Conservation (phyloP, 2,797 vertebrate species). For the Staurois parvus region DNA sequence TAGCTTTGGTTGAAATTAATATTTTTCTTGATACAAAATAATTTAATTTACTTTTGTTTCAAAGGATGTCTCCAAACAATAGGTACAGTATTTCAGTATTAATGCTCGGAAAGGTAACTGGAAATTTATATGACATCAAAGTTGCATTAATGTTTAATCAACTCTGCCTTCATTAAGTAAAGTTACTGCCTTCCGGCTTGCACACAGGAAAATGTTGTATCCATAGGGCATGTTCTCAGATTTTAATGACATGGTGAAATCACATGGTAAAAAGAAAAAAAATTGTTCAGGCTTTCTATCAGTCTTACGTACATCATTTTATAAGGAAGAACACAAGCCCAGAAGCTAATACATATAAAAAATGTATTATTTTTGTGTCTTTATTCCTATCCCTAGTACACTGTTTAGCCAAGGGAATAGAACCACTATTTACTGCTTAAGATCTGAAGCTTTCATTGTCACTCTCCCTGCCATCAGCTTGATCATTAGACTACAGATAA, state of each 20-base stretch:
- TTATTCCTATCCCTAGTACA: neutral
- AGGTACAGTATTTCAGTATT: neutral
- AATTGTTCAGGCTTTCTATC: too few relatives aligned
- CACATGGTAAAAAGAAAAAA: neutral
- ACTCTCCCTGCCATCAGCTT: neutral
- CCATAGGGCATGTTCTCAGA: neutral
- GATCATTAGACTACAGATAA: too few relatives aligned
- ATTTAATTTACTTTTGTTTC: neutral
- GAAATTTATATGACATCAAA: neutral
- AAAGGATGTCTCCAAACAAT: neutral
- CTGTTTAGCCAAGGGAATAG: neutral
- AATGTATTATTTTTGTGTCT: neutral
- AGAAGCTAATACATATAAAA: too few relatives aligned
- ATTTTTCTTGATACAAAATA: neutral
- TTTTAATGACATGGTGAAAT: neutral
- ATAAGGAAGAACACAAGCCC: too few relatives aligned
- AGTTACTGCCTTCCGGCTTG: neutral
- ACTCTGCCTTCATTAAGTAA: neutral
- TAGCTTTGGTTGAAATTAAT: neutral
- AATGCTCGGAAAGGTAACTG: neutral
- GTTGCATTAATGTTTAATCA: neutral
- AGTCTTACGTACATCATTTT: too few relatives aligned
- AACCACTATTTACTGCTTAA: neutral
- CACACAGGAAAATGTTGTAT: neutral
- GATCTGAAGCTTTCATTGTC: neutral